Evolutionary conservation across 2,888 invertebrate genomes (phyloP), one percentile per base, ranked within the genome.

Genomic region (Tipula helvola): DNA sequence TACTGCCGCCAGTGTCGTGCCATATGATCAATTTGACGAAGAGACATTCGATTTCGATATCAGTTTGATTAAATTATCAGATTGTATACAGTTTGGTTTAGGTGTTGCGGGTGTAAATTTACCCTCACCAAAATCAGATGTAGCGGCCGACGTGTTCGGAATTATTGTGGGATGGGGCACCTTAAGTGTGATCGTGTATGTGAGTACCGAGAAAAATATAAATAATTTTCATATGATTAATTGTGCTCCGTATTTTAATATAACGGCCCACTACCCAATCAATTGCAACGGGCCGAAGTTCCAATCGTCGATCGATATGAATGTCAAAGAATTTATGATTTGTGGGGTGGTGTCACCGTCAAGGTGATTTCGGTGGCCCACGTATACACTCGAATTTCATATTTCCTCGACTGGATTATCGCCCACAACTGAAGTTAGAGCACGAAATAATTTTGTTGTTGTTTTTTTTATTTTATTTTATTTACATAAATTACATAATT

Each of bases 331-430:
- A 18, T 42, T 8, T 42, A 42, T 3, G 18, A 4, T 18, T 8
- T 42, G 3, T 85, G 42, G 39, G 42, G 18, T 0, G 42, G 42
- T 10, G 42, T 85, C 10, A 85, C 85, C 12, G 85, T 4, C n/a
- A 7, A 2, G 85, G 85, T 85, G 85, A 85, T 44, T 85, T 44
- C 1, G 85, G 85, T 85, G 85, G 85, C 18, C 85, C 85, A 85
- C 28, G 85, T 85, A 10, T 85, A 16, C 18, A 42, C 85, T 10
- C n/a, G 85, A 10, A 18, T 85, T 42, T 85, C 85, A 18, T n/a
- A 41, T 12, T 85, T 85, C 12, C 39, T 85, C 16, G 16, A 39
- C 18, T 85, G 85, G 85, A 85, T 85, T 44, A 3, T 4, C 28
- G 84, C 39, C 1, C 71, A 28, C 71, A 10, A 10, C 28, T 71